Evolutionary conservation across 2,797 vertebrate species (phyloP), one percentile per base, ranked within the genome.

Genomic region (Gila robusta): DNA sequence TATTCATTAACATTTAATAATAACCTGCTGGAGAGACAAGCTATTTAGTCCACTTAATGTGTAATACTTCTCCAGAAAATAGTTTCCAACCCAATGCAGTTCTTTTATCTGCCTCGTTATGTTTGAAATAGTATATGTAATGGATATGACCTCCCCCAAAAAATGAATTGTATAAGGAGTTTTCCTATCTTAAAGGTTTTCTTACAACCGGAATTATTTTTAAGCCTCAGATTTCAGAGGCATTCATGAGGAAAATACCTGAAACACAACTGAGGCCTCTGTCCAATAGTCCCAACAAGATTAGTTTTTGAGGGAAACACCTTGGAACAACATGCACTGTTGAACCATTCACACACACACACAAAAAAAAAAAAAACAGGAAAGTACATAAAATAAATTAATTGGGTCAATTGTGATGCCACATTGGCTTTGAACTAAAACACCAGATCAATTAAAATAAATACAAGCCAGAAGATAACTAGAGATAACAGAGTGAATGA

Each of bases 251-350:
- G 11, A 80, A 80, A 67, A 67, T 47, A 80, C 10, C 78, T 16
- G 11, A 67, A 67, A 67, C 78, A 47, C n/a, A 80, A 49, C 62
- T 21, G 16, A 23, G 47, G n/a, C 10, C 39, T 49, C 26, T 23
- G 26, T 66, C 6, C 14, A 66, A 32, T 17, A 49, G 16, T 19
- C 16, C 28, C 6, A 66, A 66, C 26, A 67, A 2, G 59, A 80
- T 80, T n/a, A 49, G 41, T 35, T 80, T 80, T 67, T 19, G 62
- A 23, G 79, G 56, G 41, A 67, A 80, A 49, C 44, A 21, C 26
- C 41, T 28, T 32, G 26, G 10, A 66, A 66, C 44, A 80, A 32
- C 41, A 23, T 67, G 41, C 39, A n/a, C 26, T 28, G 39, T 35
- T 79, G 59, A 67, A 47, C 17, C 10, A 23, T 44, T 66, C 17